Evolutionary conservation across 2,797 vertebrate species (phyloP).

Genomic region (Podargus strigoides): DNA sequence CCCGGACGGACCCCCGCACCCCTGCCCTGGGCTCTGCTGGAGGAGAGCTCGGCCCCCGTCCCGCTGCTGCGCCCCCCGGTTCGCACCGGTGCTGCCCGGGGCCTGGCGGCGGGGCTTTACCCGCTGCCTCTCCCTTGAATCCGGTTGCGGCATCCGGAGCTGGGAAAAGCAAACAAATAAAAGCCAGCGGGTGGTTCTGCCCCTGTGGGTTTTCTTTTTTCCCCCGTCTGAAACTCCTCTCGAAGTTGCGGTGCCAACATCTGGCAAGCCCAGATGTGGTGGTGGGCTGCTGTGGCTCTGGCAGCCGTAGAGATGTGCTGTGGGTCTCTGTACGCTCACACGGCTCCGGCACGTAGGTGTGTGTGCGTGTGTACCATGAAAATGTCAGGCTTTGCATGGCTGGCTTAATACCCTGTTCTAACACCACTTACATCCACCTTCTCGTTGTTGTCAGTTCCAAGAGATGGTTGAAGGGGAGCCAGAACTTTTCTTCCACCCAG

Average conservation of each 20-base stretch:
- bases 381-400: fast-evolving
- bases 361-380: fast-evolving
- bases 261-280: neutral
- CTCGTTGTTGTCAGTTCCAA: fast-evolving
- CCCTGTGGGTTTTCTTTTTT: no score
- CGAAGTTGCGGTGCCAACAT: neutral
- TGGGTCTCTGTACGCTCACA: fast-evolving
- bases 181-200: neutral
- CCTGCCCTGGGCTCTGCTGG: neutral
- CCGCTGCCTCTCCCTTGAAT: neutral
- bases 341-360: fast-evolving
- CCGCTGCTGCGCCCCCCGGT: neutral
- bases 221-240: neutral
- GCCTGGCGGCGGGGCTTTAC: neutral
- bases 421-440: neutral
- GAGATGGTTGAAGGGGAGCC: neutral
- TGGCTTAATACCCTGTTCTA: fast-evolving
- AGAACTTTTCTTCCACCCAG: neutral
- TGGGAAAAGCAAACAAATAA: neutral
- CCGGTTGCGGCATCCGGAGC: neutral
- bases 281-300: neutral
- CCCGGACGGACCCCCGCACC: neutral
- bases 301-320: fast-evolving
- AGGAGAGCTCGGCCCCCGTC: neutral
- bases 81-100: no score